A percentile compares a stretch with the other conserved stretches of the same genome.
Evolutionary conservation across 2,797 vertebrate species (phyloP).

Genomic region (Chaunax sp.): DNA sequence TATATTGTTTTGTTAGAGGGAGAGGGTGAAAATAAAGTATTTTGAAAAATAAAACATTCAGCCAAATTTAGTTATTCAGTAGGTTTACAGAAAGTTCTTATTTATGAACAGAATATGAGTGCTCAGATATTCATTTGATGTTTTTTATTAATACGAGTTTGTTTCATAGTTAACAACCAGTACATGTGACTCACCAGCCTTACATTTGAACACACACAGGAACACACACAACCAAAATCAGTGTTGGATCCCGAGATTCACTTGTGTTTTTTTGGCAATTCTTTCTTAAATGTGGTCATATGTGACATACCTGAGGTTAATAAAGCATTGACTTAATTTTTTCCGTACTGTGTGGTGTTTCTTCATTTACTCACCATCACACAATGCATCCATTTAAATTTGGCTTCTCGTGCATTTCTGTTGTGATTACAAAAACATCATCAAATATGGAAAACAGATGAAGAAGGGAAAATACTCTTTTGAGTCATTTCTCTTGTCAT

Average conservation of each 20-base stretch:
- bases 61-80: slow-evolving; percentile 65
- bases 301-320: slow-evolving; percentile 82
- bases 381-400: not conserved
- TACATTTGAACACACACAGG: slow-evolving; percentile 46
- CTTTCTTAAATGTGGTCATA: slow-evolving; percentile 80
- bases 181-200: slow-evolving; percentile 66
- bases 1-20: slow-evolving; percentile 54
- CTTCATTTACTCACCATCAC: slow-evolving; percentile 60
- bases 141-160: slow-evolving; percentile 49
- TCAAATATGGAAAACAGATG: not conserved
- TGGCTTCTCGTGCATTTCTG: not conserved
- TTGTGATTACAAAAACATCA: not conserved
- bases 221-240: slow-evolving; percentile 43
- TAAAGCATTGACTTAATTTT: slow-evolving; percentile 87
- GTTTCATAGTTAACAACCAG: slow-evolving; percentile 62
- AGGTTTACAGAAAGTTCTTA: slow-evolving; percentile 59
- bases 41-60: slow-evolving; percentile 72
- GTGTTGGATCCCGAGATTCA: slow-evolving; percentile 71
- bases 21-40: slow-evolving; percentile 68
- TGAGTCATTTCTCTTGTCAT: not conserved
- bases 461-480: not conserved
- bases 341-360: slow-evolving; percentile 80
- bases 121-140: slow-evolving; percentile 70
- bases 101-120: slow-evolving; percentile 64
- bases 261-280: slow-evolving; percentile 69